Evolutionary conservation across 1,140 invertebrate species (phyloP), one percentile per base, ranked within the genome.

Genomic region (Triops longicaudatus): DNA sequence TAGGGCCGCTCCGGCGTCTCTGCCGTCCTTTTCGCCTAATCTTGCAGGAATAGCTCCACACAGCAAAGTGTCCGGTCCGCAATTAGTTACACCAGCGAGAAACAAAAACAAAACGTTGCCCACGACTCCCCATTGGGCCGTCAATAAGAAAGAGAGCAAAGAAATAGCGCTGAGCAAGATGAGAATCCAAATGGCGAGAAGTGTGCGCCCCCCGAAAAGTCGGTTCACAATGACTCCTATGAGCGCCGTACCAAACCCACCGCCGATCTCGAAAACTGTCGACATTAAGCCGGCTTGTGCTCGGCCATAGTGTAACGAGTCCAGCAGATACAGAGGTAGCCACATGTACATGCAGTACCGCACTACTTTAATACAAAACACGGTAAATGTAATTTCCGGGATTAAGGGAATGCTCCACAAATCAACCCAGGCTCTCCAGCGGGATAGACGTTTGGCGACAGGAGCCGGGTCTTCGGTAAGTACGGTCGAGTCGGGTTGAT

Each of bases 311-410:
- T 85, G 80, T 26, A 87, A 80, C 80, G 84, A 82, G 76, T 87
- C 83, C 27, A 84, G 79, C 2, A 88, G 80, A 80, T 85, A 88
- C 81, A 87, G 82, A 1, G 86, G 87, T 37, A 88, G 80, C 87
- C 86, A 88, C 83, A 87, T 86, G 80, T 86, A 86, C 82, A 88
- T 86, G 78, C 84, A 84, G 80, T 88, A 88, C 22, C 87, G 84
- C 5, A 87, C 86, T 43, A 86, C 80, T 80, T 88, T 88, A 2
- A 87, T 80, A 79, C 85, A 87, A 76, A 88, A 84, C 73, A 88
- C 84, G 27, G 84, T 83, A 27, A 86, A 73, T 17, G 87, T 83
- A 26, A 87, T 82, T 79, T 88, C 86, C n/a, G 83, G 80, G 26
- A 88, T 82, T 80, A 84, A 83, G 17, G 83, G 82, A 41, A 84